phyloP scores from a whole-genome alignment of 2,888 invertebrate species.

The Bruchidius siliquastri region DNA sequence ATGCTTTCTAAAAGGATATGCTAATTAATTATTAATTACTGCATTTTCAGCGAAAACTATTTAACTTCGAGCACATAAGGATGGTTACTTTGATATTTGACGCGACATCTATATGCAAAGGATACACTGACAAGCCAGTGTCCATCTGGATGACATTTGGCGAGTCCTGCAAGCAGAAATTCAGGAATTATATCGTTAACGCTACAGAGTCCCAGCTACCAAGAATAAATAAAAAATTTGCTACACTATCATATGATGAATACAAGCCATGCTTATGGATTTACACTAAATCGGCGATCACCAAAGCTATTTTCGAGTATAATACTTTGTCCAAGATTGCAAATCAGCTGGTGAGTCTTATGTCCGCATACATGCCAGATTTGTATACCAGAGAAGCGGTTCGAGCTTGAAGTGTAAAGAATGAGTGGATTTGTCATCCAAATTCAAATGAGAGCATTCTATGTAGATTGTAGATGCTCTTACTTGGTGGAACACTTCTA shows the following conservation, averaged over 20 bases:
- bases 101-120: conserved; percentile 62
- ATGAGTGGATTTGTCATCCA: too few relatives aligned
- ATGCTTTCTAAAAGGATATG: too few relatives aligned
- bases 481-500: too few relatives aligned
- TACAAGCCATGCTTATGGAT: conserved; percentile 65
- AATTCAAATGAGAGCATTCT: too few relatives aligned
- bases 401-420: too few relatives aligned
- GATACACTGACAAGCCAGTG: conserved; percentile 52
- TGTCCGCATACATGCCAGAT: too few relatives aligned
- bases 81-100: conserved; percentile 63
- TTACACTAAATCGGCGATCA: conserved; percentile 57
- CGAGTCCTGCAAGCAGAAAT: conserved; percentile 34
- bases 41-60: conserved; percentile 41
- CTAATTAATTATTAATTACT: too few relatives aligned
- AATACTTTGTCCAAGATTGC: conserved; percentile 63
- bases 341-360: conserved; percentile 14
- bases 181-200: conserved; percentile 26
- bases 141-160: conserved; percentile 66
- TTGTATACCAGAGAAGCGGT: too few relatives aligned
- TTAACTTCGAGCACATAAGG: conserved; percentile 59
- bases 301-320: conserved; percentile 61
- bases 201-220: conserved; percentile 26
- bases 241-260: conserved; percentile 41
- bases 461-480: too few relatives aligned
- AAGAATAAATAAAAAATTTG: conserved; percentile 12